Percentiles rank a stretch among this genome's conserved stretches.
phyloP scores from a whole-genome alignment of 2,888 invertebrate species.

The Craniophora ligustri region DNA sequence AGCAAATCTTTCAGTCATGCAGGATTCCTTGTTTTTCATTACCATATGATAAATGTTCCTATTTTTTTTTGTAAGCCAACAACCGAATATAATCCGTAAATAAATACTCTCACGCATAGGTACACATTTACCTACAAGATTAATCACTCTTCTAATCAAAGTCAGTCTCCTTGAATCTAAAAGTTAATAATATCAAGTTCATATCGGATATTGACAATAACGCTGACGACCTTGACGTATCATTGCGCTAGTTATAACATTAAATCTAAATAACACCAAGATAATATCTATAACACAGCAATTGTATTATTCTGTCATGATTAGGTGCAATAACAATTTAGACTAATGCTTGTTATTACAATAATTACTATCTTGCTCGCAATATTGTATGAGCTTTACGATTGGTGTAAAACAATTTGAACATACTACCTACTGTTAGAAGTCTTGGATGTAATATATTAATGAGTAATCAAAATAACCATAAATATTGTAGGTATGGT shows the following conservation, averaged over 20 bases:
- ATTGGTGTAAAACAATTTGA: constrained; percentile 28
- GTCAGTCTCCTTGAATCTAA: no score
- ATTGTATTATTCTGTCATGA: constrained; percentile 42
- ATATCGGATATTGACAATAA: no score
- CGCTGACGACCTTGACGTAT: constrained; percentile 37
- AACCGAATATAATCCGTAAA: no score
- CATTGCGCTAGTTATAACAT: constrained; percentile 27
- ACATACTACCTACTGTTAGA: not conserved
- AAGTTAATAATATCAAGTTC: no score
- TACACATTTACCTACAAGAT: no score
- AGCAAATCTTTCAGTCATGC: no score
- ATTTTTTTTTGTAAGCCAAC: no score
- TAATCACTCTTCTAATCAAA: no score
- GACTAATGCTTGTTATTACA: constrained; percentile 20
- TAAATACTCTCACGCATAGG: no score
- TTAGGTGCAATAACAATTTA: constrained; percentile 45
- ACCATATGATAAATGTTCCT: no score
- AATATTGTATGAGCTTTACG: constrained; percentile 22
- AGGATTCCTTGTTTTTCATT: no score
- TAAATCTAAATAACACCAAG: constrained; percentile 39
- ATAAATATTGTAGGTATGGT: constrained; percentile 2
- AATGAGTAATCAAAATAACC: not conserved
- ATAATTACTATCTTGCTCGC: constrained; percentile 25
- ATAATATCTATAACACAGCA: constrained; percentile 36
- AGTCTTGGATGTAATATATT: not conserved